Conservation (phyloP, 2,113 vertebrate genomes). For the Ancistrus triradiatus region DNA sequence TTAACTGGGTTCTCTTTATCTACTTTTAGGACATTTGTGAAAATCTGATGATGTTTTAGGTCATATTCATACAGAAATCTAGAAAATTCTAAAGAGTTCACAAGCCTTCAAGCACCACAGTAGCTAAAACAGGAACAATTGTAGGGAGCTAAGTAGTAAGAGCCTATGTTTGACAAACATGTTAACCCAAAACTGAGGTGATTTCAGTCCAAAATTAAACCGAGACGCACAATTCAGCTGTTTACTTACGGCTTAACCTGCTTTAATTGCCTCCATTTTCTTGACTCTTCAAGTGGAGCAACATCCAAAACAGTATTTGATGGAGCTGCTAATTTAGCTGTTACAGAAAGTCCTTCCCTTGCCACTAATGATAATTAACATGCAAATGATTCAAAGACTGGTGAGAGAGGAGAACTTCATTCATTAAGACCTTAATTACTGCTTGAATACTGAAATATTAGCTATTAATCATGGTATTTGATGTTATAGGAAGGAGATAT, state of each 20-base stretch:
- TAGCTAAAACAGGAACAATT: no score
- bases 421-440: conserved; percentile 92
- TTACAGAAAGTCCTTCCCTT: conserved; percentile 77
- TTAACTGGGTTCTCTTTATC: no score
- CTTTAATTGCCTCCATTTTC: not conserved
- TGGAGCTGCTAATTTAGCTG: conserved; percentile 82
- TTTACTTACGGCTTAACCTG: not conserved
- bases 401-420: conserved; percentile 68
- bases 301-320: conserved; percentile 70
- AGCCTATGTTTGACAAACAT: no score
- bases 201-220: not conserved
- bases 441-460: conserved; percentile 81
- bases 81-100: no score
- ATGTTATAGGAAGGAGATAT: conserved; percentile 75
- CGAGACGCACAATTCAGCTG: not conserved
- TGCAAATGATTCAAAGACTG: conserved; percentile 86
- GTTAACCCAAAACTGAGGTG: no score
- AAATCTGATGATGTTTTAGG: no score
- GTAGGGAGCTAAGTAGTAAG: not conserved
- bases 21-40: no score
- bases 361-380: conserved; percentile 88
- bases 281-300: not conserved
- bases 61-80: no score
- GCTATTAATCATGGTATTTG: conserved; percentile 81
- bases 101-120: no score